phyloP scores from a whole-genome alignment of 2,797 vertebrate species.

The Ptychobarbus kaznakovi region DNA sequence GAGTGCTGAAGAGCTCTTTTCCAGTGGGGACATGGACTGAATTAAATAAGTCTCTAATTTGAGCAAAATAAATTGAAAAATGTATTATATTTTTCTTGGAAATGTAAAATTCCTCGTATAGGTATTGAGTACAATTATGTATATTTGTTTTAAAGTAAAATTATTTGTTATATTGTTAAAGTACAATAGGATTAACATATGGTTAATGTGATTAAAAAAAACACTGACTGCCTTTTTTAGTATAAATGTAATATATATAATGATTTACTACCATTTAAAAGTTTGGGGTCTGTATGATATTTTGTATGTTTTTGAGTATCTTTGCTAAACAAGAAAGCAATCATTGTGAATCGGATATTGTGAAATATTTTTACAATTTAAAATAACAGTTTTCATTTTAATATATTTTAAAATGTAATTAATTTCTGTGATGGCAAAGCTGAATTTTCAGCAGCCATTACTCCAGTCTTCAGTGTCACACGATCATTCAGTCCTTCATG shows the following conservation, averaged over 20 bases:
- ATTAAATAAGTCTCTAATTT: conserved; percentile 18
- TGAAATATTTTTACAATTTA: neutral
- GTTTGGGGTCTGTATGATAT: neutral
- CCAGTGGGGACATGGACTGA: neutral
- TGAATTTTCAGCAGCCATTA: neutral
- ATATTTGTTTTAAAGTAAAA: neutral
- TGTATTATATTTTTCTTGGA: neutral
- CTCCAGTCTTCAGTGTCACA: neutral
- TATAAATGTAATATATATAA: neutral
- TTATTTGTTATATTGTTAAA: neutral
- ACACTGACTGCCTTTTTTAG: neutral
- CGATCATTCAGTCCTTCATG: neutral
- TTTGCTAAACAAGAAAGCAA: neutral
- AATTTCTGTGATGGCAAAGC: neutral
- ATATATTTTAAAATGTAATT: neutral
- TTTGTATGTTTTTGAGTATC: neutral
- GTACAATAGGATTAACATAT: neutral
- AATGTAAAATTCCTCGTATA: neutral
- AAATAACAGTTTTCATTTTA: neutral
- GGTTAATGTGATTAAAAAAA: neutral
- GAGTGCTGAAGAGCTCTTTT: conserved; percentile 23
- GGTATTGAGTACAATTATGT: neutral
- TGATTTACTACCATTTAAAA: neutral
- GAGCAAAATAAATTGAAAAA: neutral
- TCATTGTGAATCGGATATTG: neutral